A percentile compares a stretch with the other conserved stretches of the same genome.
Conservation (phyloP, 2,113 vertebrate genomes). For the Apaloderma vittatum region DNA sequence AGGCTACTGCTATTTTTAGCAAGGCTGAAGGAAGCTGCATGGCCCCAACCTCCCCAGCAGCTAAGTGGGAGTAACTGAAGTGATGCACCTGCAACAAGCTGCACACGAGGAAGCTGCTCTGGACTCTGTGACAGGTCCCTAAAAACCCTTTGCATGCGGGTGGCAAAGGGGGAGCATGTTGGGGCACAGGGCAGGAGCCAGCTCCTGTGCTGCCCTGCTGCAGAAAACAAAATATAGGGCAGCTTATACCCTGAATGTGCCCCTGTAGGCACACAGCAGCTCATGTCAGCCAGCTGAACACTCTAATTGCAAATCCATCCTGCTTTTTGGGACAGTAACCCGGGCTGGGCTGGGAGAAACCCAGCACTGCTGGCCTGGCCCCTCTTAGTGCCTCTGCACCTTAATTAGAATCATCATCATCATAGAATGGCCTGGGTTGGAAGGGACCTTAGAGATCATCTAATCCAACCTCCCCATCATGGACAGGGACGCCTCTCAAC, state of each 20-base stretch:
- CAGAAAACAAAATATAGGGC: background rate
- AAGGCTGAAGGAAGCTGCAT: background rate
- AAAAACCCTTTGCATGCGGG: background rate
- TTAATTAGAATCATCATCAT: no score
- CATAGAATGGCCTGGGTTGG: no score
- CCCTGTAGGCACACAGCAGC: background rate
- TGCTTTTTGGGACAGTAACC: background rate
- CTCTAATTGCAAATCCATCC: background rate
- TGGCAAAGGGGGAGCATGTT: background rate
- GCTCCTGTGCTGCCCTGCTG: background rate
- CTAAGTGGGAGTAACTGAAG: rapidly evolving
- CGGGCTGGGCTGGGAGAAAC: background rate
- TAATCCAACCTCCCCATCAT: no score
- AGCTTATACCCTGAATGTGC: rapidly evolving
- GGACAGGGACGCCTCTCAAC: no score
- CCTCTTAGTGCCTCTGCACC: background rate
- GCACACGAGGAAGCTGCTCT: rapidly evolving
- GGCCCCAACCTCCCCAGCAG: background rate
- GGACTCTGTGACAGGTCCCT: background rate
- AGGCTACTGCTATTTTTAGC: background rate
- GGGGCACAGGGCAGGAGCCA: background rate
- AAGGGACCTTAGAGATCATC: no score
- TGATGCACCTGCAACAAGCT: background rate
- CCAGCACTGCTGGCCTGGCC: background rate
- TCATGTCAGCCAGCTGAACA: rapidly evolving